Evolutionary conservation across 2,797 vertebrate species (phyloP).

Genomic region (Eulemur mongoz): DNA sequence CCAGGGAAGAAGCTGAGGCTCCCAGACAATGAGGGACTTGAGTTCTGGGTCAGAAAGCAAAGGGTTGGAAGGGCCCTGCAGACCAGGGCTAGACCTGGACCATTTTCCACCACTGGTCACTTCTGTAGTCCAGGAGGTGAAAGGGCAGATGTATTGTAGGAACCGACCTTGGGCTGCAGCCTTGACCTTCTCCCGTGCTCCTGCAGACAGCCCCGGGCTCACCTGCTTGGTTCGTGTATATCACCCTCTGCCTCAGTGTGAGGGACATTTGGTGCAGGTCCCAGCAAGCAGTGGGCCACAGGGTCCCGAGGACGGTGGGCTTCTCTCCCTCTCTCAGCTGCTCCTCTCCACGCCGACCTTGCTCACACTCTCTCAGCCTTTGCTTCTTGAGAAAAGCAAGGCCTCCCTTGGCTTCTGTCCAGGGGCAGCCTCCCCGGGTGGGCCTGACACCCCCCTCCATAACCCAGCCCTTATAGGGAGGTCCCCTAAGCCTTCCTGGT

Average conservation of each 20-base stretch:
- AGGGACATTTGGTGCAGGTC: background rate
- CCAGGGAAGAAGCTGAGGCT: background rate
- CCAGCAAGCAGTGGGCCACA: background rate
- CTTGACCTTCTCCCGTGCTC: background rate
- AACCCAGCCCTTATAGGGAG: fast-evolving
- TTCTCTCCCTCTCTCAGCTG: background rate
- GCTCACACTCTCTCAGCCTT: background rate
- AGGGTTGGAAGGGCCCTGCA: background rate
- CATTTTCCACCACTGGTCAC: background rate
- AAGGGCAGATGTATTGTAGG: background rate
- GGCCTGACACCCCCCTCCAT: fast-evolving
- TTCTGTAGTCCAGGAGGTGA: background rate
- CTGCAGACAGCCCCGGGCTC: fast-evolving
- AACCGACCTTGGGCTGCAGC: background rate
- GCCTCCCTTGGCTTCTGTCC: background rate
- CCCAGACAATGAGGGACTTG: fast-evolving
- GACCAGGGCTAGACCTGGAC: background rate
- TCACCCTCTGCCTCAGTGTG: background rate
- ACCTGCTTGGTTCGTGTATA: fast-evolving
- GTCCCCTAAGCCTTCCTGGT: fast-evolving
- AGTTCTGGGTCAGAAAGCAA: background rate
- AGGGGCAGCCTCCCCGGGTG: fast-evolving
- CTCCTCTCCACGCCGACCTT: fast-evolving
- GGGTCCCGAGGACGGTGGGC: background rate
- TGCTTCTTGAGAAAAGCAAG: background rate